Evolutionary conservation across 2,888 invertebrate species (phyloP).

Genomic region (Chromoteleia sp.): DNA sequence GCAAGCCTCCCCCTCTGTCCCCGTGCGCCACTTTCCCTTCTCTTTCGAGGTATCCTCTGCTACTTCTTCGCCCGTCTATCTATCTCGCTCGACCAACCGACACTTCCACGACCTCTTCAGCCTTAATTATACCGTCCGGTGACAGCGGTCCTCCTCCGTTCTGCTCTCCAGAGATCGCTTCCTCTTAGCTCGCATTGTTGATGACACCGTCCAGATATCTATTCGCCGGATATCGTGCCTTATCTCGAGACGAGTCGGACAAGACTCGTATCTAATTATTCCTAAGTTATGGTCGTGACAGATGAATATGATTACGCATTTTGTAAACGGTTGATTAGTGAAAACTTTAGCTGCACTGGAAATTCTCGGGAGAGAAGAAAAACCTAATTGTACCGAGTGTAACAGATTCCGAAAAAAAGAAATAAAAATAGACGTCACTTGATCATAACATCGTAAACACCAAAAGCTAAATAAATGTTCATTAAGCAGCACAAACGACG

Average conservation of each 20-base stretch:
- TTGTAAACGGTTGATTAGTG: too few species aligned
- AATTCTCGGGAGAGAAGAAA: too few species aligned
- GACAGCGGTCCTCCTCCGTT: slow-evolving; percentile 60
- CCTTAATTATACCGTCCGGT: slow-evolving; percentile 79
- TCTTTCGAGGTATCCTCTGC: slow-evolving; percentile 62
- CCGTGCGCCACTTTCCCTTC: slow-evolving; percentile 59
- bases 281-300: slow-evolving; percentile 24
- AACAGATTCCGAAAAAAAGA: neutral
- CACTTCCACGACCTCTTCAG: slow-evolving; percentile 72
- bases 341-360: too few species aligned
- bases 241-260: slow-evolving; percentile 36
- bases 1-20: slow-evolving; percentile 56
- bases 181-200: slow-evolving; percentile 57
- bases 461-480: slow-evolving; percentile 36
- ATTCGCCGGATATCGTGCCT: slow-evolving; percentile 47
- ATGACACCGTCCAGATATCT: slow-evolving; percentile 59
- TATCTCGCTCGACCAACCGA: slow-evolving; percentile 63
- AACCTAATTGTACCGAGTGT: too few species aligned
- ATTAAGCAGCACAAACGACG: slow-evolving; percentile 42
- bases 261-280: slow-evolving; percentile 50
- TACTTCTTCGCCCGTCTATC: slow-evolving; percentile 66
- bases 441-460: slow-evolving; percentile 39
- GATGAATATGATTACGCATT: slow-evolving; percentile 9
- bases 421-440: neutral
- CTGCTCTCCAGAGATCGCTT: slow-evolving; percentile 53